These are phyloP conservation scores for Forbesichthys papilliferus DNA, from an alignment of 2,113 vertebrate genomes.

Conservation along the genomic window DNA sequence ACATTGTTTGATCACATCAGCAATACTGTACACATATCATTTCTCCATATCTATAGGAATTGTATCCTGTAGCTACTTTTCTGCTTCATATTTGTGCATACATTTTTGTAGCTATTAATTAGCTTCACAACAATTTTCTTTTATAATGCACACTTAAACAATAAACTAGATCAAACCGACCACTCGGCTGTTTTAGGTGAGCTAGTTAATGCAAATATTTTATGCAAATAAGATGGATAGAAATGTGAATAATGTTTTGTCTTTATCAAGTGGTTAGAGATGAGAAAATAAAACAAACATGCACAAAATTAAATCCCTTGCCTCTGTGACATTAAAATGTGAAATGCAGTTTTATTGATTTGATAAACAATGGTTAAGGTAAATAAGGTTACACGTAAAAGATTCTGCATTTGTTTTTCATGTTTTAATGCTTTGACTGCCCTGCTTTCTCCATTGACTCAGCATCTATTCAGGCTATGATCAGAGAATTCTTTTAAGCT, in stretches of 20 bases:
- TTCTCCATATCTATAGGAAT: too few species aligned
- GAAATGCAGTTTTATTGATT: conserved; percentile 56
- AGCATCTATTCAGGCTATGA: conserved; percentile 58
- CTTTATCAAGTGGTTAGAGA: conserved; percentile 13
- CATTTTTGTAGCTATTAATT: neutral
- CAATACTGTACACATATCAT: too few species aligned
- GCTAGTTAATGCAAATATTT: conserved; percentile 13
- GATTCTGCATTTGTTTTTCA: conserved; percentile 60
- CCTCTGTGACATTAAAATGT: conserved; percentile 51
- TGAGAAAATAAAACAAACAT: neutral
- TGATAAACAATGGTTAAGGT: conserved; percentile 62
- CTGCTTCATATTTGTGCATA: neutral
- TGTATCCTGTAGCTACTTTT: too few species aligned
- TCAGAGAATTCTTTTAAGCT: conserved; percentile 71
- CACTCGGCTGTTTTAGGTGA: neutral
- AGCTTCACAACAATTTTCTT: neutral
- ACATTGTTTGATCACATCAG: neutral
- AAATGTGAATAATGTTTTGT: conserved; percentile 31
- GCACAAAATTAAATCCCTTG: conserved; percentile 30
- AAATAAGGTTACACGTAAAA: conserved; percentile 67
- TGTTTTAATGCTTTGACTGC: conserved; percentile 59
- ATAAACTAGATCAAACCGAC: too few species aligned
- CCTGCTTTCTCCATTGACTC: conserved; percentile 61
- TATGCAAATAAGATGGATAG: conserved; percentile 10
- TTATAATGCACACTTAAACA: too few species aligned